A percentile compares a stretch with the other conserved stretches of the same genome.
Evolutionary conservation across 2,888 invertebrate genomes (phyloP).

Genomic region (Melikaiella ostensackeni): DNA sequence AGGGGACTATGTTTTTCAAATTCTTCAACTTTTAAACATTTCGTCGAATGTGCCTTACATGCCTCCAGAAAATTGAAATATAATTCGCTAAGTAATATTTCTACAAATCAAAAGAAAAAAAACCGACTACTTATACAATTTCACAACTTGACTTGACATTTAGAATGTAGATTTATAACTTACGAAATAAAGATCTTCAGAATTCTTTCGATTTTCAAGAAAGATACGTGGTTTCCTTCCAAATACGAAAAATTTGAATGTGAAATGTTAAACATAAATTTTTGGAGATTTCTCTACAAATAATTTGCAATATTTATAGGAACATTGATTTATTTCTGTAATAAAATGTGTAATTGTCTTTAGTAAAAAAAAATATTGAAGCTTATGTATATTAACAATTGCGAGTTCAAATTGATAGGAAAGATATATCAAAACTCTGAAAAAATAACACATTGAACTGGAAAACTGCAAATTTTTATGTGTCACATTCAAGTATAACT

Average conservation of each 20-base stretch:
- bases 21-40: background rate
- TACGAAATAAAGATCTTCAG: background rate
- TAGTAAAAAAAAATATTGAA: too few species aligned
- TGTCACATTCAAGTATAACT: too few species aligned
- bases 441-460: too few species aligned
- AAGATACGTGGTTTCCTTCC: background rate
- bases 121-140: background rate
- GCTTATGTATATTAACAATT: too few species aligned
- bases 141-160: slow-evolving; percentile 11
- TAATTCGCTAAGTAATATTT: background rate
- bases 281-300: background rate
- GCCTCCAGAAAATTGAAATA: background rate
- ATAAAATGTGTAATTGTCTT: too few species aligned
- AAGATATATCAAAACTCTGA: too few species aligned
- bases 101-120: background rate
- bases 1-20: background rate
- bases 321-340: too few species aligned
- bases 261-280: background rate
- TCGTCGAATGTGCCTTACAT: background rate
- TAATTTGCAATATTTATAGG: too few species aligned
- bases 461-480: too few species aligned
- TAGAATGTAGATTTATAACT: slow-evolving; percentile 13
- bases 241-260: background rate
- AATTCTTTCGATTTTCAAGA: background rate
- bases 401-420: too few species aligned